Percentiles rank a stretch among this genome's conserved stretches.
Conservation (phyloP, 2,113 vertebrate species). For the Ia io region DNA sequence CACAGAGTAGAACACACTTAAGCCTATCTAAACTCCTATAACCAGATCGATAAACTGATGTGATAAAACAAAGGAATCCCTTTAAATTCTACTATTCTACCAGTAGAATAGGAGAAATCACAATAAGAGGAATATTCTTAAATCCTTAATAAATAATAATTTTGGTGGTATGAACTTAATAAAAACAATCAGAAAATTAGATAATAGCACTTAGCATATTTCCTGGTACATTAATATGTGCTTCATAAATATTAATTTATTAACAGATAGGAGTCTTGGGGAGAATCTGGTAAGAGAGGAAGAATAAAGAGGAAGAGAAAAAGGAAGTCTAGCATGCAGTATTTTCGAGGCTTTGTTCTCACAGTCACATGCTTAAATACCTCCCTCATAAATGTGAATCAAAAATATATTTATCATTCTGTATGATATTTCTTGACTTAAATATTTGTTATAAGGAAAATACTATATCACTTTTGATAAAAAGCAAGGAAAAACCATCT, state of each 20-base stretch:
- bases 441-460: slow-evolving; percentile 6
- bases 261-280: neutral
- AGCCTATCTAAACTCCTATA: neutral
- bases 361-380: neutral
- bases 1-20: neutral
- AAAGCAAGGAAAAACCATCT: slow-evolving; percentile 46
- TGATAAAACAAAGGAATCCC: neutral
- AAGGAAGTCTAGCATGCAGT: neutral
- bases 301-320: neutral
- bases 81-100: slow-evolving; percentile 43
- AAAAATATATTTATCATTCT: neutral
- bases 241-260: slow-evolving; percentile 8
- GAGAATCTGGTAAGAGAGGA: neutral
- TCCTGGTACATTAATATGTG: neutral
- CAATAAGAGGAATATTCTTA: neutral
- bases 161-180: neutral
- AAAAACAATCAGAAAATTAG: slow-evolving; percentile 5
- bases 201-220: neutral
- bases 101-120: neutral
- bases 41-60: neutral
- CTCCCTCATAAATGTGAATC: neutral
- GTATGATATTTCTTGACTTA: neutral
- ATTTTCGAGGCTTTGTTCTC: slow-evolving; percentile 11
- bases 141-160: slow-evolving; percentile 4
- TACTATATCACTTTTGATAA: slow-evolving; percentile 20